Evolutionary conservation across 2,113 vertebrate species (phyloP).

Genomic region (Oceanites oceanicus): DNA sequence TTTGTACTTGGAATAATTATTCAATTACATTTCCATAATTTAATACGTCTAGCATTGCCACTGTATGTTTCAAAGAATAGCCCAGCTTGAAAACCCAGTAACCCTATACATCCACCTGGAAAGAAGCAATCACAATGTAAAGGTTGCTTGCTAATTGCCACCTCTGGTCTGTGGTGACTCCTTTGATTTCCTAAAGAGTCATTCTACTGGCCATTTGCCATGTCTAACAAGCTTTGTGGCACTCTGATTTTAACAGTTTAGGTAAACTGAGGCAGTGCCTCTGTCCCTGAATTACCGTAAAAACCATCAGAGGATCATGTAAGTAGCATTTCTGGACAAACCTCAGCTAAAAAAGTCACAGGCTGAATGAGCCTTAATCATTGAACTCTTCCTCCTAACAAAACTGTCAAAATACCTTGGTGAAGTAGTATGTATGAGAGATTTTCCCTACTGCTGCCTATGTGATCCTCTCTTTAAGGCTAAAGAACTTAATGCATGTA

Average conservation of each 20-base stretch:
- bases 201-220: background rate
- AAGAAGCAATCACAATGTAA: background rate
- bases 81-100: background rate
- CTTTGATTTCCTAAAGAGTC: background rate
- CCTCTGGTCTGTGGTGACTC: background rate
- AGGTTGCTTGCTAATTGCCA: background rate
- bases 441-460: background rate
- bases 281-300: background rate
- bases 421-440: background rate
- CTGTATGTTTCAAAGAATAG: background rate
- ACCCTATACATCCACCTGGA: background rate
- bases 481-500: background rate
- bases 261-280: conserved; percentile 9
- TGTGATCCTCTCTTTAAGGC: background rate
- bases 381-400: background rate
- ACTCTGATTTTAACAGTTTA: background rate
- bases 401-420: background rate
- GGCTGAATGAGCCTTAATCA: background rate
- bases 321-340: background rate
- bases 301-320: background rate
- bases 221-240: background rate
- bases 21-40: background rate
- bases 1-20: background rate
- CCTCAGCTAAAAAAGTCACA: background rate
- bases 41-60: background rate